phyloP scores from a whole-genome alignment of 2,797 vertebrate genomes.

The Nasua narica region DNA sequence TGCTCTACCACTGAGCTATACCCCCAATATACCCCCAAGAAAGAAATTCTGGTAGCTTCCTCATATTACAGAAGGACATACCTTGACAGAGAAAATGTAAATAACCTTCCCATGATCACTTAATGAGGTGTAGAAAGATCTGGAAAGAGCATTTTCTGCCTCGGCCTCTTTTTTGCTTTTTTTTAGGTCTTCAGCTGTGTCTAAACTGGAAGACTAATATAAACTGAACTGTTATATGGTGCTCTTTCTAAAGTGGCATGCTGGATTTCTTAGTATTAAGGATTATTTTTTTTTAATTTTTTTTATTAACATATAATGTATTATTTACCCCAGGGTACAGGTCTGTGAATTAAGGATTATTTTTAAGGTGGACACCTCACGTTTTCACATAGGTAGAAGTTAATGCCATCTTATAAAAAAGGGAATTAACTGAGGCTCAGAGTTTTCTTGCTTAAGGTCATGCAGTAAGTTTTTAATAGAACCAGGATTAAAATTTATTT shows the following conservation, averaged over 20 bases:
- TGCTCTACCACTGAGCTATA: no score
- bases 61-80: background rate
- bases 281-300: no score
- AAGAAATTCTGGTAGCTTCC: background rate
- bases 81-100: background rate
- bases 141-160: background rate
- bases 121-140: background rate
- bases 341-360: no score
- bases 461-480: background rate
- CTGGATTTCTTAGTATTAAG: background rate
- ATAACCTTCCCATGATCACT: background rate
- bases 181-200: background rate
- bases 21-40: no score
- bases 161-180: background rate
- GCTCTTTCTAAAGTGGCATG: background rate
- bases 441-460: background rate
- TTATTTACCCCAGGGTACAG: no score
- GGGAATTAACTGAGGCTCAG: background rate
- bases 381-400: background rate
- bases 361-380: background rate
- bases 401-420: background rate
- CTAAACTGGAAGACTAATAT: background rate
- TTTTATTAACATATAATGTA: no score
- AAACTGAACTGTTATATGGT: background rate
- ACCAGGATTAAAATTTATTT: background rate